phyloP scores from a whole-genome alignment of 2,797 vertebrate species.

The Platalea minor region DNA sequence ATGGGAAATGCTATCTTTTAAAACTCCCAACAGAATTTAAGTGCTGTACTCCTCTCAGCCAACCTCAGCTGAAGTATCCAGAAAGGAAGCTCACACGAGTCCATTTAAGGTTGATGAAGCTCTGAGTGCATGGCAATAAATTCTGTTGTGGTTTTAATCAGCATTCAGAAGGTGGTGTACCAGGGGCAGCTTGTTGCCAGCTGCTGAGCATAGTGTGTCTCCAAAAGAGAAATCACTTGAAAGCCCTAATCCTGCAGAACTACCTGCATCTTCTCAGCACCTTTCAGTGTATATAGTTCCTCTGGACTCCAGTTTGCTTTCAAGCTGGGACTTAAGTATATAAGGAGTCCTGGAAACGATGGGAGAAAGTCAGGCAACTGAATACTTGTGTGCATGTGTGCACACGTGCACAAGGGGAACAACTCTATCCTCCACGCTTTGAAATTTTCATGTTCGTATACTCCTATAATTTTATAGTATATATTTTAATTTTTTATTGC shows the following conservation, averaged over 20 bases:
- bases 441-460: neutral
- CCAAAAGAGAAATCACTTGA: neutral
- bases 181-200: neutral
- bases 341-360: neutral
- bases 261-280: neutral
- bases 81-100: neutral
- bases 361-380: neutral
- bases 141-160: neutral
- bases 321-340: rapidly evolving
- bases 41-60: neutral
- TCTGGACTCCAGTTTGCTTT: neutral
- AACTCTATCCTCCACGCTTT: neutral
- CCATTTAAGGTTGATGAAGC: neutral
- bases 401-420: rapidly evolving
- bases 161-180: neutral
- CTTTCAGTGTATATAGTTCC: neutral
- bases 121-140: neutral
- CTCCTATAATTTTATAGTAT: neutral
- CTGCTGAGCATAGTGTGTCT: neutral
- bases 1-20: neutral
- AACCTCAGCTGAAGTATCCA: neutral
- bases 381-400: neutral
- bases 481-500: neutral
- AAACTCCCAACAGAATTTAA: neutral
- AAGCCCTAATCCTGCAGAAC: neutral